Percentiles rank a stretch among this genome's conserved stretches.
Evolutionary conservation across 2,888 invertebrate genomes (phyloP).

Genomic region (Latrodectus hesperus): DNA sequence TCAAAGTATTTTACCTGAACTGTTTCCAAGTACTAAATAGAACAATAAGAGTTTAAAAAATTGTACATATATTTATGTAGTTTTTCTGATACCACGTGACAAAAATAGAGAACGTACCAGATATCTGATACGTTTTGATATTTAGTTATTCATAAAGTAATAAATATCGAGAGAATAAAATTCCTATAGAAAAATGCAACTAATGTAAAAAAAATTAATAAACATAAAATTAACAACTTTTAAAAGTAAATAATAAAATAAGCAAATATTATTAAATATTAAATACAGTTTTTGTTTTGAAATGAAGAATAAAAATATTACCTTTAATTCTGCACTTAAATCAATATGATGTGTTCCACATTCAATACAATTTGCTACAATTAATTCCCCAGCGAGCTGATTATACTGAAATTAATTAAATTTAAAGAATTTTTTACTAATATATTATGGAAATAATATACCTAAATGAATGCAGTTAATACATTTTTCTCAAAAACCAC

Average conservation of each 20-base stretch:
- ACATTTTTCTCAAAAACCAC: no score
- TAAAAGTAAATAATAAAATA: not conserved
- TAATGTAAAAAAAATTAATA: not conserved
- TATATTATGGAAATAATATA: no score
- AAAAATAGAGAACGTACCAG: no score
- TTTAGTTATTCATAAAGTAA: not conserved
- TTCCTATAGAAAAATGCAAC: not conserved
- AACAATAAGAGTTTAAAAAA: not conserved
- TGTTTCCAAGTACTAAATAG: conserved; percentile 81
- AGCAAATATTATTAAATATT: no score
- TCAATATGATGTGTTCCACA: conserved; percentile 91
- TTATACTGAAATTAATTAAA: conserved; percentile 75
- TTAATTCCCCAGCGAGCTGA: conserved; percentile 89
- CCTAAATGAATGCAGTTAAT: no score
- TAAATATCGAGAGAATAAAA: not conserved
- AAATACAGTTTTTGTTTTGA: no score
- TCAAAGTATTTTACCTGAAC: conserved; percentile 88
- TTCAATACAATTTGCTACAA: conserved; percentile 88
- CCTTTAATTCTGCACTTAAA: conserved; percentile 92
- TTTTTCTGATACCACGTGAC: not conserved
- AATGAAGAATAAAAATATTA: not conserved
- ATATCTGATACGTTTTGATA: no score
- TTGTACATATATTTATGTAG: not conserved
- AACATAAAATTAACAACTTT: not conserved
- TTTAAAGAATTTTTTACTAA: no score